Base-by-base conservation (phyloP, 2,888 invertebrate genomes). In the Drosophila diplacantha region DNA sequence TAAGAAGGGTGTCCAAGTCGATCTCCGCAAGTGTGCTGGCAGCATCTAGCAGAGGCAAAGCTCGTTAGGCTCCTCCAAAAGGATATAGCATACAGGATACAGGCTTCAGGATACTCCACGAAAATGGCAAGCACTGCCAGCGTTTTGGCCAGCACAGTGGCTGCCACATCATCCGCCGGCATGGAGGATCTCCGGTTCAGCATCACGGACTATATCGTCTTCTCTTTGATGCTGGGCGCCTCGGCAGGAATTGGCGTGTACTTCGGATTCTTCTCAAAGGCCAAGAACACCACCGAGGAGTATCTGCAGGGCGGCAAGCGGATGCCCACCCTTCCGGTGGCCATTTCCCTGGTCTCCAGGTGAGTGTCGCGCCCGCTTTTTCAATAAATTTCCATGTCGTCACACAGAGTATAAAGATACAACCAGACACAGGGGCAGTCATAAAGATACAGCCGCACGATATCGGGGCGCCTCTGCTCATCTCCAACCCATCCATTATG, bases 301-400 rank as follows among this genome's bases (percentile, higher is more conserved):
- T 92, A 92, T 80, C 87, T 92, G 37, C 88, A 91, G 77, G 92
- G 91, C 1, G 90, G 90, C 56, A 89, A 89, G 66, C 88, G 88
- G 66, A 90, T 92, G 89, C 89, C 90, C 57, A 88, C 90, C 4
- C 87, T 92, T 63, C 92, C 93, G 0, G 91, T 92, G 53, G 90
- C 92, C 20, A 90, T 92, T 84, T 92, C 92, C 1, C 86, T 93
- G 18, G 88, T 92, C 53, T 92, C 92, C 38, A 87, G 87, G 87
- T 87, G 29, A 41, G 70, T 37, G 20, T 52, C 20, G 16, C 20
- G 20, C 34, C n/a, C 38, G 39, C 35, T 38, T 49, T 59, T 34
- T 39, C 37, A 29, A 49, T 60, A 49, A 41, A 50, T 62, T 61
- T 61, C 60, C 60, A 61, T 61, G 60, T 61, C 60, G 60, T 62